Evolutionary conservation across 1,140 invertebrate species (phyloP).

Genomic region (Bombus haemorrhoidalis): DNA sequence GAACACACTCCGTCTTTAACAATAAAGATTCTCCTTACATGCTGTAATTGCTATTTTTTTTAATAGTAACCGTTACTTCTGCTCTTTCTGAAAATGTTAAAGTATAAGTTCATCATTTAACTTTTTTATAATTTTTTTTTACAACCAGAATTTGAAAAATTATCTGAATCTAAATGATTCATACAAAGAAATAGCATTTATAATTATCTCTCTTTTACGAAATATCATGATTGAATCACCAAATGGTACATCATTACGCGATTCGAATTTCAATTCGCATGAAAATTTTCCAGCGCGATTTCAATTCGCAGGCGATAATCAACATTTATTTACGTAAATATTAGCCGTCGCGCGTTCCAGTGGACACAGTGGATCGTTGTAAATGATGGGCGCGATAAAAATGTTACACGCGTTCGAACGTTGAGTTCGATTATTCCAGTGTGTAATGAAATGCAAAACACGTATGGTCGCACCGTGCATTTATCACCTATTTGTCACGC

Average conservation of each 20-base stretch:
- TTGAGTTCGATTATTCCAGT: not conserved
- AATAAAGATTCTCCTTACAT: not conserved
- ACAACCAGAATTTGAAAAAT: not conserved
- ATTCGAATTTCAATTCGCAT: slow-evolving; percentile 11
- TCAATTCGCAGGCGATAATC: slow-evolving; percentile 20
- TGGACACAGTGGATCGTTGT: not conserved
- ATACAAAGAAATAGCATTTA: not conserved
- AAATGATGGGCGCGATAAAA: slow-evolving; percentile 5
- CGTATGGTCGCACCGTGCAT: slow-evolving; percentile 1
- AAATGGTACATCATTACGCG: slow-evolving; percentile 10
- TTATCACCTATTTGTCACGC: slow-evolving; percentile 23
- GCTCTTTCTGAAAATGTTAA: not conserved
- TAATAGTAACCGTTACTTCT: not conserved
- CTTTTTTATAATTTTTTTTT: not conserved
- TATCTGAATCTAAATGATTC: not conserved
- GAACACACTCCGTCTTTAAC: not conserved
- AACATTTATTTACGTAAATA: slow-evolving; percentile 41
- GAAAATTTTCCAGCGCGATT: slow-evolving; percentile 30
- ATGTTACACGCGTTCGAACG: not conserved
- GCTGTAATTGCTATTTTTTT: not conserved
- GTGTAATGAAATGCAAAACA: slow-evolving; percentile 31
- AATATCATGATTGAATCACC: not conserved
- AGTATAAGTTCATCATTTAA: not conserved
- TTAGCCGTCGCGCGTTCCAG: not conserved
- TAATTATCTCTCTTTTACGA: not conserved